A percentile compares a stretch with the other conserved stretches of the same genome.
Conservation (phyloP, 2,888 invertebrate genomes). For the Campoletis raptor region DNA sequence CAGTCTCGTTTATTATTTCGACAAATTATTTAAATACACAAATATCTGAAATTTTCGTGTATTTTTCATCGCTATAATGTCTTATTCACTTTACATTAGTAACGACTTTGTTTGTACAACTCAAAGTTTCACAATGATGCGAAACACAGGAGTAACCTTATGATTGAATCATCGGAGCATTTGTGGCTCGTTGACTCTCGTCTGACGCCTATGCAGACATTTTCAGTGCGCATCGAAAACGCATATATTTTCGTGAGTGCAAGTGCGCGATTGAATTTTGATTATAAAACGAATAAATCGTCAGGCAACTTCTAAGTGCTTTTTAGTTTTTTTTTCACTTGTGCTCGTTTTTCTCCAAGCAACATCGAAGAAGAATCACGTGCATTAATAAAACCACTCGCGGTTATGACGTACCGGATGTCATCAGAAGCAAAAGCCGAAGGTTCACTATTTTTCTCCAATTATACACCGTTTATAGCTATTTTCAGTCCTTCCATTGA, state of each 20-base stretch:
- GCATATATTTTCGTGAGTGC: not conserved
- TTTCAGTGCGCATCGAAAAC: not conserved
- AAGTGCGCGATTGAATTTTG: not conserved
- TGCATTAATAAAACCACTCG: not conserved
- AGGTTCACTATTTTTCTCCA: conserved; percentile 1
- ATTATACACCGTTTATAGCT: not conserved
- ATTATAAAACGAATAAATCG: not conserved
- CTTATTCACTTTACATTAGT: not conserved
- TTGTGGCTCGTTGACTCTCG: not conserved
- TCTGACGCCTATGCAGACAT: not conserved
- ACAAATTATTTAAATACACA: not conserved
- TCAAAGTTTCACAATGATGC: not conserved
- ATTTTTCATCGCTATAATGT: not conserved
- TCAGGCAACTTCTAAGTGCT: not conserved
- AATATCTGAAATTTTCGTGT: conserved; percentile 10
- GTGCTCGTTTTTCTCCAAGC: not conserved
- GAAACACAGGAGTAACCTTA: not conserved
- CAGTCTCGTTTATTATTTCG: not conserved
- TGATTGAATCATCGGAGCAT: conserved; percentile 31
- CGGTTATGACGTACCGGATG: not conserved
- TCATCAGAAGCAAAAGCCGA: conserved; percentile 3
- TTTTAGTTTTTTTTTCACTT: not conserved
- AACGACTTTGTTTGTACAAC: not conserved
- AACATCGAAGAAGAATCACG: not conserved
- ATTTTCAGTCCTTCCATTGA: not conserved